These are phyloP conservation scores for Ectropis grisescens DNA, from an alignment of 1,140 invertebrate species.

Conservation along the genomic window DNA sequence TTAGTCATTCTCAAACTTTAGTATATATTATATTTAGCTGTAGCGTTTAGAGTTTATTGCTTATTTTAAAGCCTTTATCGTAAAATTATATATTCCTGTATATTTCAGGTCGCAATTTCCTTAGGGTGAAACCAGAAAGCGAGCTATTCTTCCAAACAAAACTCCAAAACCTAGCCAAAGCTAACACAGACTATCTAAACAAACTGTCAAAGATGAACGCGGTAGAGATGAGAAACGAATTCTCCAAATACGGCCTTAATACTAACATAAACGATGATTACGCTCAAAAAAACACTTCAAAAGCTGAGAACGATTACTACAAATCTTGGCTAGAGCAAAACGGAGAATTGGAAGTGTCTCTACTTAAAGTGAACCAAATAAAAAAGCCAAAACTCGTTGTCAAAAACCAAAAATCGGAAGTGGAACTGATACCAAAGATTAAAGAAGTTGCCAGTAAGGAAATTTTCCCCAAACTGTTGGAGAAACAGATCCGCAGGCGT, in stretches of 20 bases:
- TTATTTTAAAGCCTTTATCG: too few species aligned
- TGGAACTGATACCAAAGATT: conserved; percentile 44
- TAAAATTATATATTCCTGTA: too few species aligned
- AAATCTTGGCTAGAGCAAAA: conserved; percentile 65
- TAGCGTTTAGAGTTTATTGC: too few species aligned
- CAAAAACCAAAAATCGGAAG: conserved; percentile 43
- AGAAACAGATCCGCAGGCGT: conserved; percentile 33
- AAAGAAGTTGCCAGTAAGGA: conserved; percentile 26
- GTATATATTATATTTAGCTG: too few species aligned
- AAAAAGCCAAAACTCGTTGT: conserved; percentile 29
- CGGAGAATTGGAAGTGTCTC: conserved; percentile 59
- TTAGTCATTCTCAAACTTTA: too few species aligned
- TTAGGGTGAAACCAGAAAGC: conserved; percentile 56
- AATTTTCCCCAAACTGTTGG: conserved; percentile 27
- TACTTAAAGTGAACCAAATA: conserved; percentile 41
- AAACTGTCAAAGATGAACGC: conserved; percentile 48
- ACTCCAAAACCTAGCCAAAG: conserved; percentile 41
- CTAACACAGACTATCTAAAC: conserved; percentile 43
- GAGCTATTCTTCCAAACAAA: conserved; percentile 53
- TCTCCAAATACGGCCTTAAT: conserved; percentile 48
- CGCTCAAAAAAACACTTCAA: conserved; percentile 24
- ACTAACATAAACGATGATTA: conserved; percentile 24
- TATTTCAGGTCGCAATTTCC: conserved; percentile 35
- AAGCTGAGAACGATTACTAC: conserved; percentile 54
- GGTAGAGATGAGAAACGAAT: conserved; percentile 41